These are phyloP conservation scores for Chloroceryle inda DNA, from an alignment of 2,797 vertebrate species.

Conservation along the genomic window DNA sequence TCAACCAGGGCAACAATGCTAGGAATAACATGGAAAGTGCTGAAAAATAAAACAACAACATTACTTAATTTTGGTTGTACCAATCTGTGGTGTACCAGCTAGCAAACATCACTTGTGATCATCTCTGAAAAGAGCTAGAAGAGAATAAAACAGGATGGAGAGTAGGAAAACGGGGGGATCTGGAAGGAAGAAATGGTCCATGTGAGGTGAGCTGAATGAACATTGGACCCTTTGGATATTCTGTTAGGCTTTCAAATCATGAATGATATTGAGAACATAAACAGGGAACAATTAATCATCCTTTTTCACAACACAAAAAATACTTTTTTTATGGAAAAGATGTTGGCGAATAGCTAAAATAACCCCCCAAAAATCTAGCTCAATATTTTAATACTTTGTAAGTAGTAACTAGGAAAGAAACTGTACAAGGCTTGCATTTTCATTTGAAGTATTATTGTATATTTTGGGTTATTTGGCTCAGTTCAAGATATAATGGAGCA, in stretches of 20 bases:
- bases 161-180: not conserved
- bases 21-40: not conserved
- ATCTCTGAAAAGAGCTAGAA: not conserved
- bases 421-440: not conserved
- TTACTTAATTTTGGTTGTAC: not conserved
- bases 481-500: conserved; percentile 59
- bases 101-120: not conserved
- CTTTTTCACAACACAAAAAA: not conserved
- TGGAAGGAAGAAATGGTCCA: not conserved
- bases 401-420: not conserved
- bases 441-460: not conserved
- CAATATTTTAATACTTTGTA: not conserved
- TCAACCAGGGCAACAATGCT: not conserved
- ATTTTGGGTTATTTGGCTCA: conserved; percentile 46
- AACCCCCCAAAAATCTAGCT: not conserved
- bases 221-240: not conserved
- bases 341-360: not conserved
- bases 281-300: not conserved
- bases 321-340: not conserved
- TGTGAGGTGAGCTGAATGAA: not conserved
- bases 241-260: not conserved
- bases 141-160: not conserved
- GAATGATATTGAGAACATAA: not conserved
- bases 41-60: not conserved
- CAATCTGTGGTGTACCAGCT: not conserved